Base-by-base conservation (phyloP, 2,888 invertebrate genomes). In the Platynereis dumerilii region DNA sequence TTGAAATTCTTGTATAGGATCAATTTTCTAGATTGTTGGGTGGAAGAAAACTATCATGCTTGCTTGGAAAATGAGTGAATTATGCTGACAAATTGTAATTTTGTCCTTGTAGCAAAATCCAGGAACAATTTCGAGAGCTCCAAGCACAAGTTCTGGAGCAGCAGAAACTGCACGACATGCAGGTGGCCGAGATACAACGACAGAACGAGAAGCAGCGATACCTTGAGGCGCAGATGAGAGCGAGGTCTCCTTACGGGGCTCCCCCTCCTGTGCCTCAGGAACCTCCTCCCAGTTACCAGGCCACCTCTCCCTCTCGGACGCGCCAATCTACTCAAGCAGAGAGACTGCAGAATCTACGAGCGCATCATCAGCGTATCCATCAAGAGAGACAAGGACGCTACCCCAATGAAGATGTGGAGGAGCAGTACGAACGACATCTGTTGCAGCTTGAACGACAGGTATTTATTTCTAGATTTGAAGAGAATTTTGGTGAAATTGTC, bases 331-430 rank as follows among this genome's bases (percentile, higher is more conserved):
- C 65, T 5, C 24, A 65, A 22, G 60, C 82, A 10, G 86, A 87
- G 69, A 79, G 85, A 64, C 86, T 87, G 66, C 86, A 87, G 72
- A 85, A 86, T 69, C 75, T 87, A 64, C 75, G 87, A 39, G 81
- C 84, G 1, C 84, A 87, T 70, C 88, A 88, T 72, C 88, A 89
- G 75, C 86, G 87, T 48, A 81, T 87, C 53, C 87, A 89, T 77
- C 85, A 85, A 22, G 87, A 88, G 74, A 80, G 89, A 57, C 87
- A 88, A 63, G 87, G 88, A 0, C 87, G 87, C 64, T 89, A 89
- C 76, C 88, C 88, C 1, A 79, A 85, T 2, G 88, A 88, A 52
- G 88, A 88, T 53, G 78, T 85, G 27, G 82, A 82, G 58, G 82
- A 83, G 59, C 68, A 69, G 44, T 78, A 77, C 55, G 82, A 83